These are phyloP conservation scores for Anguilla megastoma DNA, from an alignment of 2,797 vertebrate species.

Conservation along the genomic window DNA sequence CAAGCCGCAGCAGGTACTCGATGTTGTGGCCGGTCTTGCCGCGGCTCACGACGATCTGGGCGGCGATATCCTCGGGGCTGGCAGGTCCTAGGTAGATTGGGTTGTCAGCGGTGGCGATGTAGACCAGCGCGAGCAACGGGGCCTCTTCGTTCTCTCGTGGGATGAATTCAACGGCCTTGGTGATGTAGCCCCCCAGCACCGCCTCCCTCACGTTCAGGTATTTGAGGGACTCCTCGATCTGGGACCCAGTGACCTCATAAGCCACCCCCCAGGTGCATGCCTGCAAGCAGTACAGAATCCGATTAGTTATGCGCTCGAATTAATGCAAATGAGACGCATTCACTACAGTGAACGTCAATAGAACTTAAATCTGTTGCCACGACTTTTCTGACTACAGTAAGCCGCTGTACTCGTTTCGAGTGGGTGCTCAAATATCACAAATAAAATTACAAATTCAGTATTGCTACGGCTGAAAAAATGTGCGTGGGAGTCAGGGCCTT, in stretches of 20 bases:
- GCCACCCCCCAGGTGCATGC: constrained; percentile 91
- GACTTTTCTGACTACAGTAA: background rate
- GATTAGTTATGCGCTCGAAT: background rate
- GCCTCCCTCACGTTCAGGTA: constrained; percentile 88
- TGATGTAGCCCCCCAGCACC: constrained; percentile 84
- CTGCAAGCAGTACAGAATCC: constrained; percentile 50
- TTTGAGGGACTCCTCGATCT: constrained; percentile 83
- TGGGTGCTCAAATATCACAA: background rate
- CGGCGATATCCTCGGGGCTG: constrained; percentile 81
- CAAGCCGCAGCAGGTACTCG: constrained; percentile 89
- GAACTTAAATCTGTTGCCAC: background rate
- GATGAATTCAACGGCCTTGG: constrained; percentile 84
- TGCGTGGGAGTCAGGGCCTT: background rate
- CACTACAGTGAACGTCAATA: background rate
- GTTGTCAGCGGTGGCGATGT: constrained; percentile 91
- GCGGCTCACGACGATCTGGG: constrained; percentile 82
- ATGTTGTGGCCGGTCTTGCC: constrained; percentile 92
- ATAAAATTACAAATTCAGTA: background rate
- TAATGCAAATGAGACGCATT: background rate
- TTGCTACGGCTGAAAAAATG: background rate
- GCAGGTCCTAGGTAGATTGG: constrained; percentile 89
- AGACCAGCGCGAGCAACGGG: constrained; percentile 82
- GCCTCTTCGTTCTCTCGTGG: constrained; percentile 71
- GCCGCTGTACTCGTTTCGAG: background rate
- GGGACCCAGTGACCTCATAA: constrained; percentile 85